Conservation (phyloP, 2,888 invertebrate genomes). For the Agriopis leucophaearia region DNA sequence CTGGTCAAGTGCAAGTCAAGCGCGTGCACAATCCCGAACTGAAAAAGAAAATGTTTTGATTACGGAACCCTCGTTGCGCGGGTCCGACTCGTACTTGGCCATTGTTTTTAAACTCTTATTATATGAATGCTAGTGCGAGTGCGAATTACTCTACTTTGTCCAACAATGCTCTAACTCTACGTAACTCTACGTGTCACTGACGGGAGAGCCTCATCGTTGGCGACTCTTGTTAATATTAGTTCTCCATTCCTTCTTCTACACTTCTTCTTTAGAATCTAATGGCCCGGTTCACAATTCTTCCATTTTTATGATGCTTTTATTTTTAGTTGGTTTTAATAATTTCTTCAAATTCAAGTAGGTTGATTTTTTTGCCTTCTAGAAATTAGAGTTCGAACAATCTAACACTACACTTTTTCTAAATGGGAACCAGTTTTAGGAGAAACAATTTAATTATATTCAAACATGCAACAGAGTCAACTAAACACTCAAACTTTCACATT, state of each 20-base stretch:
- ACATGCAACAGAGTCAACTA: not conserved
- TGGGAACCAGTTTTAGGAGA: not conserved
- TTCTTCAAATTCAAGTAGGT: not conserved
- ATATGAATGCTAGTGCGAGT: too few relatives aligned
- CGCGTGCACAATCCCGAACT: too few relatives aligned
- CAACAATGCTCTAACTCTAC: not conserved
- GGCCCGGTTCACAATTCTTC: not conserved
- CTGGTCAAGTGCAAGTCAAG: too few relatives aligned
- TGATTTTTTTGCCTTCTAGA: too few relatives aligned
- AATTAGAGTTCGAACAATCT: too few relatives aligned
- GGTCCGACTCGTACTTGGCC: too few relatives aligned
- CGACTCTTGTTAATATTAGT: conserved; percentile 31
- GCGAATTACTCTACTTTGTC: conserved; percentile 13
- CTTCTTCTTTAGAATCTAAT: not conserved
- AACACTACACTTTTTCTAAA: not conserved
- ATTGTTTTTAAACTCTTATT: too few relatives aligned
- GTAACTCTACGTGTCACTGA: conserved; percentile 41
- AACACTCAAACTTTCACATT: not conserved
- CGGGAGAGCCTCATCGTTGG: conserved; percentile 50
- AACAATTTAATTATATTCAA: not conserved
- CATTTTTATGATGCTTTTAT: not conserved
- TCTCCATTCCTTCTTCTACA: conserved; percentile 30
- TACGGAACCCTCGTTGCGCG: too few relatives aligned
- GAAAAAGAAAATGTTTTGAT: too few relatives aligned
- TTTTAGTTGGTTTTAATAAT: not conserved